Base-by-base conservation (phyloP, 2,113 vertebrate genomes). In the Vulpes lagopus region DNA sequence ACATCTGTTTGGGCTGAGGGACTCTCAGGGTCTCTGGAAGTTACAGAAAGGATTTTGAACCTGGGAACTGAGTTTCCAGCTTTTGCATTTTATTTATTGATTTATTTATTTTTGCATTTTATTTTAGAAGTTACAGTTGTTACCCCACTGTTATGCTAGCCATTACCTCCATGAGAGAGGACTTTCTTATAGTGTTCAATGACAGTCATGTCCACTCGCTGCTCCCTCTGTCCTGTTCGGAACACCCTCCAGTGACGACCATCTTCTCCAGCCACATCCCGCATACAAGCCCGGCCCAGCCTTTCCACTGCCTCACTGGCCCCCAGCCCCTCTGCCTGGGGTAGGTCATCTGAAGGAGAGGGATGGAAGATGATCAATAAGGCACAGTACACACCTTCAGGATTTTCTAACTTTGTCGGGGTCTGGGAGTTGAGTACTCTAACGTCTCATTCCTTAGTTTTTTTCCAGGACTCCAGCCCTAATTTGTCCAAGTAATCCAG, bases 151-250 rank as follows among this genome's bases (percentile, higher is more conserved):
- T 25, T 27, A 51, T 8, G 19, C 9, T 22, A 53, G 0, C 3
- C 6, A 0, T 99, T 98, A 99, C 99, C 99, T 99, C 99, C 99
- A 0, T 99, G 99, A 51, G 99, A 99, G 67, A 99, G 98, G 64
- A 99, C 99, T 95, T 98, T 98, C 89, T 99, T 99, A 97, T 99
- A 99, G 4, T 99, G 99, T 88, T 99, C 99, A 65, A 99, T 98
- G 10, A 97, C 98, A 0, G 98, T 99, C 99, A 99, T 99, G 98
- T 99, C 99, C 90, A 99, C 99, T 1, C 98, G 98, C 51, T 98
- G 98, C 62, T 99, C 99, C 0, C 89, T 97, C 27, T 98, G 98
- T 0, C 98, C 98, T 3, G 98, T 98, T 60, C 97, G 98, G 98
- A 99, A 99, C 74, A 98, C 98, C 71, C 99, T 97, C 99, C 99